phyloP scores from a whole-genome alignment of 1,140 invertebrate genomes.

The Magallana ariakensis region DNA sequence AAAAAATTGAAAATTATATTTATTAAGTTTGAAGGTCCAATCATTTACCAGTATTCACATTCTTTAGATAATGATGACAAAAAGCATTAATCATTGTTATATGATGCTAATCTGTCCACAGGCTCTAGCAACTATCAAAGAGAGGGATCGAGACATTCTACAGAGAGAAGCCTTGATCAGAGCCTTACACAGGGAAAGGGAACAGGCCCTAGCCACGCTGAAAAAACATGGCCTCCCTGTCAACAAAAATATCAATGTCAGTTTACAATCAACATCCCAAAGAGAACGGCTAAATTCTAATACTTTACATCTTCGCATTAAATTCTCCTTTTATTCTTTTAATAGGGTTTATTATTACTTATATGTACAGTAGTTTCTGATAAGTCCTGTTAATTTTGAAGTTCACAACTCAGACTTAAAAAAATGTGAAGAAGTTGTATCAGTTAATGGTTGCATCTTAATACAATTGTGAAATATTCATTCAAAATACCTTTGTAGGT shows the following conservation, averaged over 20 bases:
- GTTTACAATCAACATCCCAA: background rate
- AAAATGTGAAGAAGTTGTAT: too few species aligned
- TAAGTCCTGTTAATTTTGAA: too few species aligned
- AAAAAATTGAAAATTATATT: too few species aligned
- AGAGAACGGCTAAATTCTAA: background rate
- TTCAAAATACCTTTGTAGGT: constrained; percentile 35
- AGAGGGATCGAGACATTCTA: constrained; percentile 70
- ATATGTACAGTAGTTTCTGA: too few species aligned
- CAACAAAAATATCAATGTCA: constrained; percentile 72
- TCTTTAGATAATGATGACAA: too few species aligned
- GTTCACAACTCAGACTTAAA: too few species aligned
- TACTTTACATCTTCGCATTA: background rate
- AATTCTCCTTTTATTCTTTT: background rate
- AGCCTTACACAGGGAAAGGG: constrained; percentile 68
- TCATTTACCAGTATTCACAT: too few species aligned
- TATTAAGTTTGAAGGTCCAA: too few species aligned
- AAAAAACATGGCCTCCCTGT: constrained; percentile 73
- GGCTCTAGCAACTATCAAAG: constrained; percentile 72
- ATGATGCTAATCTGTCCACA: constrained; percentile 42
- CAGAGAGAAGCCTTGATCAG: constrained; percentile 69
- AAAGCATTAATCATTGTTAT: too few species aligned
- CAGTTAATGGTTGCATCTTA: too few species aligned
- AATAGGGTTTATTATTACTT: too few species aligned
- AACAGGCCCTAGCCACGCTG: constrained; percentile 71
- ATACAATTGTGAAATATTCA: too few species aligned